Evolutionary conservation across 1,140 invertebrate genomes (phyloP).

Genomic region (Zaprionus africanus): DNA sequence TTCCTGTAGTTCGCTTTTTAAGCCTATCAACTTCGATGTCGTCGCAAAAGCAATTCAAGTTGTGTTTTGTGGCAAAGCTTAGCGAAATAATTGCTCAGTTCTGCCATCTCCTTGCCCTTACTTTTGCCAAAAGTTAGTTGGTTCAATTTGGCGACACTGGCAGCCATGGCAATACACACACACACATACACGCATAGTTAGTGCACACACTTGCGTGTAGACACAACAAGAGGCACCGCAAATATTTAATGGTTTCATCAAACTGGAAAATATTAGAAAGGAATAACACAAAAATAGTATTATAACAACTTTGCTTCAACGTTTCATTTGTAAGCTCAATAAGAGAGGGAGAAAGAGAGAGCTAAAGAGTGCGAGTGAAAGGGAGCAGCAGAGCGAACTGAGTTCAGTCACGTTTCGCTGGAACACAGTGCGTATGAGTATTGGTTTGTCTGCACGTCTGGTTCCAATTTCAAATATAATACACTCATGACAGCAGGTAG

Average conservation of each 20-base stretch:
- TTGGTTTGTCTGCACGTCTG: constrained; percentile 48
- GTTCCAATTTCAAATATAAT: constrained; percentile 36
- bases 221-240: constrained; percentile 2
- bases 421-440: constrained; percentile 16
- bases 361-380: background rate
- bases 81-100: constrained; percentile 34
- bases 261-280: constrained; percentile 12
- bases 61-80: constrained; percentile 7
- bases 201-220: background rate
- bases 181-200: constrained; percentile 2
- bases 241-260: constrained; percentile 9
- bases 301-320: constrained; percentile 8
- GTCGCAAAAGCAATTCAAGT: constrained; percentile 12
- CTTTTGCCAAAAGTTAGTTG: constrained; percentile 19
- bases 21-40: background rate
- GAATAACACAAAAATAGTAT: constrained; percentile 28
- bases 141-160: constrained; percentile 27
- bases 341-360: background rate
- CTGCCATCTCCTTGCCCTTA: background rate
- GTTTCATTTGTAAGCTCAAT: background rate
- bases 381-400: background rate
- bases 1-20: constrained; percentile 14
- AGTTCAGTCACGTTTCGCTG: constrained; percentile 30
- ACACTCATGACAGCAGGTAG: constrained; percentile 22
- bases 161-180: constrained; percentile 22